Conservation (phyloP, 1,140 invertebrate species). For the Mizuhopecten yessoensis region DNA sequence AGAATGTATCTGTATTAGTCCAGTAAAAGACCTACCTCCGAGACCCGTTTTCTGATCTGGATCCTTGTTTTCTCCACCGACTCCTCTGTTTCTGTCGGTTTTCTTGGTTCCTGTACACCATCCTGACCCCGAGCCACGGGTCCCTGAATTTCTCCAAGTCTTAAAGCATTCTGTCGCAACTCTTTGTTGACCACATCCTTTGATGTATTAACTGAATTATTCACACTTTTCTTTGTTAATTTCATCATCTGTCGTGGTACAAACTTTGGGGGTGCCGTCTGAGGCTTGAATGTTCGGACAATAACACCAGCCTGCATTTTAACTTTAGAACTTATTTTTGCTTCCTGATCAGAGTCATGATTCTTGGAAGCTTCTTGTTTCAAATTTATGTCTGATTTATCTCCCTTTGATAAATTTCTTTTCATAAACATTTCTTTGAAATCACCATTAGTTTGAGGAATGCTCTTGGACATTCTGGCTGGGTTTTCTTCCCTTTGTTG, state of each 20-base stretch:
- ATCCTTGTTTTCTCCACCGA: conserved; percentile 69
- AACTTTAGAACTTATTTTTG: background rate
- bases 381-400: background rate
- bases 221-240: conserved; percentile 26
- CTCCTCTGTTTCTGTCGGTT: conserved; percentile 58
- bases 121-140: conserved; percentile 51
- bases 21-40: conserved; percentile 60
- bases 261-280: conserved; percentile 69
- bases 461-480: background rate
- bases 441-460: background rate
- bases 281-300: conserved; percentile 69
- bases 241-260: conserved; percentile 74
- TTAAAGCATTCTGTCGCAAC: conserved; percentile 72
- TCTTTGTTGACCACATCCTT: conserved; percentile 65
- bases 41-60: conserved; percentile 72
- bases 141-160: conserved; percentile 71
- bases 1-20: too few relatives aligned
- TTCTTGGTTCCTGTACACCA: conserved; percentile 40
- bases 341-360: conserved; percentile 50
- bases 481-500: background rate
- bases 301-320: conserved; percentile 59
- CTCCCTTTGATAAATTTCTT: background rate
- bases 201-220: background rate
- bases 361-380: conserved; percentile 44
- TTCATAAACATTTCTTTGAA: conserved; percentile 37